Conservation (phyloP, 2,888 invertebrate genomes). For the Trissolcus brochymenae region DNA sequence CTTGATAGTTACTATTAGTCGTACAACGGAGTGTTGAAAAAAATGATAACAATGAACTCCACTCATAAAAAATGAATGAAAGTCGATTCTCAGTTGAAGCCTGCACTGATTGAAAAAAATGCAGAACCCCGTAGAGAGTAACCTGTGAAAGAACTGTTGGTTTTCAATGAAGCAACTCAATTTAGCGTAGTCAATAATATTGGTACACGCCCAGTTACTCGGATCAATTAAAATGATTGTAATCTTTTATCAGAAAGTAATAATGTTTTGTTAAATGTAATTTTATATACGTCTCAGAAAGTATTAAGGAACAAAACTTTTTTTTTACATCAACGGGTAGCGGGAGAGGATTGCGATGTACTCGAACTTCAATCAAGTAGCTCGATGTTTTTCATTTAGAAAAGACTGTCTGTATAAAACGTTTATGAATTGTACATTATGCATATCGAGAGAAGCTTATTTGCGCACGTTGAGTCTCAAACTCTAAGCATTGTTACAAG, state of each 20-base stretch:
- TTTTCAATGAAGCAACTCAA: too few species aligned
- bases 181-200: too few species aligned
- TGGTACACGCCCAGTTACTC: too few species aligned
- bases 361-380: constrained; percentile 25
- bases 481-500: constrained; percentile 25
- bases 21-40: constrained; percentile 10
- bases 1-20: constrained; percentile 7
- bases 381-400: constrained; percentile 32
- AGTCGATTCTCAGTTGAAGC: not conserved
- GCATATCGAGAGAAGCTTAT: constrained; percentile 42
- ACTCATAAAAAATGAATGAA: not conserved
- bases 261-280: too few species aligned
- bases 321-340: constrained; percentile 19
- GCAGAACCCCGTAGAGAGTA: too few species aligned
- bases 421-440: constrained; percentile 42
- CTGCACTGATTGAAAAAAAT: too few species aligned
- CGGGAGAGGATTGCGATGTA: constrained; percentile 3
- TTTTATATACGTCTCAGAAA: constrained; percentile 27
- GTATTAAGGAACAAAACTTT: constrained; percentile 29
- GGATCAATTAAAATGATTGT: too few species aligned
- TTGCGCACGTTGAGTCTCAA: constrained; percentile 19
- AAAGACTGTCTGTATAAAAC: constrained; percentile 31
- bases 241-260: too few species aligned
- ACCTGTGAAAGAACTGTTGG: too few species aligned
- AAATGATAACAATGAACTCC: not conserved